phyloP scores from a whole-genome alignment of 2,113 vertebrate genomes.

The Corythornis cristatus region DNA sequence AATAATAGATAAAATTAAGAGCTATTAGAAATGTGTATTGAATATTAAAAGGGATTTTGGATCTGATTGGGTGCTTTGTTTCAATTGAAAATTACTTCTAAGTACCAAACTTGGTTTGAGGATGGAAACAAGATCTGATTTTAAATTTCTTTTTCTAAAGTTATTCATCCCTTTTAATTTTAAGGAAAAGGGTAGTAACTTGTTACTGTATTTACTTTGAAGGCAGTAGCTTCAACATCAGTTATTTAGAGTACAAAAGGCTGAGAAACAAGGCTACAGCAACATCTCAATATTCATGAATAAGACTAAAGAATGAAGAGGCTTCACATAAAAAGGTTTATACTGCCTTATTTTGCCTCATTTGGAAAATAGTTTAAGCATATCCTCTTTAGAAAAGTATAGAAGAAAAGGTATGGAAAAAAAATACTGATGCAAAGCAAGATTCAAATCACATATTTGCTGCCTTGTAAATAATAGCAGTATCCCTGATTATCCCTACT shows the following conservation, averaged over 20 bases:
- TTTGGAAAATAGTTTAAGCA: neutral
- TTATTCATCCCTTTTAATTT: neutral
- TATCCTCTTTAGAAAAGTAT: neutral
- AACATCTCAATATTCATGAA: neutral
- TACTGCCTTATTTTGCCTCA: neutral
- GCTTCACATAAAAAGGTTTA: neutral
- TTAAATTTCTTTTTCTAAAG: neutral
- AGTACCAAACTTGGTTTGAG: neutral
- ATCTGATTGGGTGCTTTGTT: neutral
- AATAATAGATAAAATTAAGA: neutral
- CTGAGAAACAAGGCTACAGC: neutral
- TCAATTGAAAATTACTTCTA: neutral
- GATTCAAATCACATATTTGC: neutral
- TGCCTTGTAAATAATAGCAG: neutral
- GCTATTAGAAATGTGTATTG: neutral
- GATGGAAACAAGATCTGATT: neutral
- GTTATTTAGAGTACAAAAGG: neutral
- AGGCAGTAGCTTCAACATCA: neutral
- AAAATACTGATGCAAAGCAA: neutral
- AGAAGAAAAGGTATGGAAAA: neutral
- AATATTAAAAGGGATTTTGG: neutral
- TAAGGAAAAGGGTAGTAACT: neutral
- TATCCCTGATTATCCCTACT: neutral
- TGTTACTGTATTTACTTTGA: neutral
- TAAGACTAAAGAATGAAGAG: neutral